Base-by-base conservation (phyloP, 1,140 invertebrate genomes). In the Armadillidium nasatum region DNA sequence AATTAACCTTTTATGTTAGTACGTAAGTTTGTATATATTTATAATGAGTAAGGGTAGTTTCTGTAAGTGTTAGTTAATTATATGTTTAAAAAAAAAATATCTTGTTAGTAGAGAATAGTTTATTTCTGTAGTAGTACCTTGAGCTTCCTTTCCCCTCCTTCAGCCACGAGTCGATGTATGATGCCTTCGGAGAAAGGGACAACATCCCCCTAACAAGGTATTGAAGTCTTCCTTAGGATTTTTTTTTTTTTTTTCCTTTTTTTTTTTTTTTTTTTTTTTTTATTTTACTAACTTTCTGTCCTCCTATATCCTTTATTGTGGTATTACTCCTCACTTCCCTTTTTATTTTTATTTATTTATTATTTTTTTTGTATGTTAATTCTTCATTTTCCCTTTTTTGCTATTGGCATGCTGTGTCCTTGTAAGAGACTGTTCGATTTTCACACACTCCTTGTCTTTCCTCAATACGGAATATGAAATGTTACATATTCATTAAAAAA, bases 111-210 rank as follows among this genome's bases (percentile, higher is more conserved):
- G 33, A 33, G 33, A 33, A 33, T 33, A 33, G 33, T 33, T 33
- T 33, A 33, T 33, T 33, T 33, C 33, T 33, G 33, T 33, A 33
- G 33, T 33, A 33, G 33, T 33, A 33, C 33, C 33, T 60, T 60
- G 50, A 60, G 50, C 50, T 43, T 54, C 73, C 50, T 66, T 68
- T 67, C 87, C 88, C 84, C 87, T 87, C 90, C 88, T 87, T 84
- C 89, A 92, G 85, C 91, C 94, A 93, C 87, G 93, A 94, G 87
- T 94, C 93, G 91, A 91, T 94, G 88, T 94, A 94, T 90, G 93
- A 94, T 87, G 92, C 92, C 84, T 94, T 93, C 88, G 92, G 91
- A 85, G 92, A 94, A 87, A 91, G 92, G 87, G 93, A 94, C 89
- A 94, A 93, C 89, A 92, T 94, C 87, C 93, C 92, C 87, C 89